Evolutionary conservation across 2,797 vertebrate species (phyloP).

Genomic region (Hylomyscus alleni): DNA sequence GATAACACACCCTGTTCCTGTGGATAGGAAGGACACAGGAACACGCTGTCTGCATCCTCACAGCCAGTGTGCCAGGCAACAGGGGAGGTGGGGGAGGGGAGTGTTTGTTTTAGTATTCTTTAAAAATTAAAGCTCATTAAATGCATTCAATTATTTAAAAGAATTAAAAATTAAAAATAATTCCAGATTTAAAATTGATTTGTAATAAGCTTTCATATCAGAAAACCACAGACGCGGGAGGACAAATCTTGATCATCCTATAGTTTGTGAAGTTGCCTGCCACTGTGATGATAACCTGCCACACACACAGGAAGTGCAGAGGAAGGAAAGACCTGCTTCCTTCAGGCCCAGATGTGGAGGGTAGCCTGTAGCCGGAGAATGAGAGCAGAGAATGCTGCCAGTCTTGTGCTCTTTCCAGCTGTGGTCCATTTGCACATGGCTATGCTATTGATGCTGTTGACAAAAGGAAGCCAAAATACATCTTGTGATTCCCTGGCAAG

Average conservation of each 20-base stretch:
- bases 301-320: fast-evolving
- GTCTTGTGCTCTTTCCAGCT: neutral
- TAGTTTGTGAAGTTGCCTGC: fast-evolving
- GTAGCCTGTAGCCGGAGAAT: neutral
- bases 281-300: neutral
- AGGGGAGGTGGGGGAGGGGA: too few relatives aligned
- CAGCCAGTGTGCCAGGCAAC: neutral
- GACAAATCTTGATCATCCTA: neutral
- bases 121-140: conserved; percentile 59
- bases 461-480: neutral
- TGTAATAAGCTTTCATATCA: neutral
- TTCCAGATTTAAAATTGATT: conserved; percentile 47
- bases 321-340: too few relatives aligned
- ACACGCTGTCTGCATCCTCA: too few relatives aligned
- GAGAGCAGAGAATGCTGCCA: neutral
- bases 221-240: neutral
- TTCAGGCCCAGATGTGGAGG: neutral
- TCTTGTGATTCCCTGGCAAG: conserved; percentile 1
- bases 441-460: neutral
- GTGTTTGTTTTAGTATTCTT: neutral
- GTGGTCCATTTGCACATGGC: neutral
- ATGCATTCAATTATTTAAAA: conserved; percentile 51
- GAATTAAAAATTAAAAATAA: conserved; percentile 58
- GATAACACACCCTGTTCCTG: conserved; percentile 15
- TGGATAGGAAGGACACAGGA: neutral